Evolutionary conservation across 2,797 vertebrate genomes (phyloP), one percentile per base, ranked within the genome.

Genomic region (Poeciliopsis paucimaculata): DNA sequence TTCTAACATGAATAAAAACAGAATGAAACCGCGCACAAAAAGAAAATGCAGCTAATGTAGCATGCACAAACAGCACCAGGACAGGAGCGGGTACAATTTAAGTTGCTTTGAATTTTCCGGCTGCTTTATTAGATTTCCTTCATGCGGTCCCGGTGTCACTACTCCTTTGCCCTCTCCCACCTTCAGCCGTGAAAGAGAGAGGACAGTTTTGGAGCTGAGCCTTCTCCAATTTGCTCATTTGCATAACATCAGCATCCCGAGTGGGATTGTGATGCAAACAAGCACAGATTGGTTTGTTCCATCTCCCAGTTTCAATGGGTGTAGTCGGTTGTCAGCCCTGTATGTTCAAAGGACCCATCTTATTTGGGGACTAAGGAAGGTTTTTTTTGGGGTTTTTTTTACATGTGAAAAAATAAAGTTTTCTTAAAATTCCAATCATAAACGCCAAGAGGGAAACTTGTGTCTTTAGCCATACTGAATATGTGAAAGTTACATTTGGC

Each of bases 241-340:
- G 93, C 95, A 96, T 96, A 94, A 95, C 94, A 95, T 94, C 94
- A 94, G 90, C 90, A 88, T 89, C 84, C 89, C 80, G 90, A 91
- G 90, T 83, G 81, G 92, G 91, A 95, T 94, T 96, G 95, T 95
- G 94, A 95, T 94, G 93, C 93, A 95, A 96, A 95, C 92, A 87
- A 92, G 91, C 90, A 83, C 77, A 84, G 87, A 93, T 93, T 89
- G 93, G 89, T 93, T 92, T 91, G 92, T 88, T 93, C 88, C 86
- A 84, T n/a, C 75, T 76, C 78, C 83, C 81, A 77, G 71, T 86
- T 90, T 89, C 85, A 92, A 92, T 91, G 79, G 86, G 86, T 88
- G 86, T 84, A 78, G 46, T 34, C 78, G 86, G 80, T 84, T 86
- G 82, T 76, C 78, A 16, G 51, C 80, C 75, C 81, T 77, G 75